Evolutionary conservation across 2,888 invertebrate genomes (phyloP).

Genomic region (Melikaiella ostensackeni): DNA sequence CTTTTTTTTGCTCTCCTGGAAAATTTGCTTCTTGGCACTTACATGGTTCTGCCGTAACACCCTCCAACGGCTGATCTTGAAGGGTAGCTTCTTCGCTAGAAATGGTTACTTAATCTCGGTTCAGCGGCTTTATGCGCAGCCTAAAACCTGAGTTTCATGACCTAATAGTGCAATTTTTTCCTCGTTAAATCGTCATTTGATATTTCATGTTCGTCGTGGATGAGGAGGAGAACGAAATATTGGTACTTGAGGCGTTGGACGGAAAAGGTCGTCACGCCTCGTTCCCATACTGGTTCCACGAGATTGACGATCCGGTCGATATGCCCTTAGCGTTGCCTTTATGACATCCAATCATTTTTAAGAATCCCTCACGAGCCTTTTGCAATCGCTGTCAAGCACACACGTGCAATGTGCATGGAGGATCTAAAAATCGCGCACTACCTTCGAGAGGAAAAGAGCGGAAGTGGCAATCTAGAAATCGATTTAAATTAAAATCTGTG

Average conservation of each 20-base stretch:
- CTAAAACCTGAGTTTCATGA: conserved; percentile 6
- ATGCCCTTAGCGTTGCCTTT: conserved; percentile 49
- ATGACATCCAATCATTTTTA: conserved; percentile 65
- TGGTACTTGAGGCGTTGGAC: conserved; percentile 28
- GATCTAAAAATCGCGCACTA: not conserved
- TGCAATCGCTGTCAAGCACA: conserved; percentile 52
- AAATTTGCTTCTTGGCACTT: too few relatives aligned
- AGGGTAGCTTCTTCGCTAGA: too few relatives aligned
- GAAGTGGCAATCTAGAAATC: too few relatives aligned
- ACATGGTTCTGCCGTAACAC: too few relatives aligned
- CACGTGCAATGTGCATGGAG: conserved; percentile 26
- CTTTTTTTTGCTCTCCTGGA: too few relatives aligned
- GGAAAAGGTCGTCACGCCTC: conserved; percentile 26
- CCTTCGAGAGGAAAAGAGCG: too few relatives aligned
- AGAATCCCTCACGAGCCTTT: conserved; percentile 57
- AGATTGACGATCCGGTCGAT: conserved; percentile 20
- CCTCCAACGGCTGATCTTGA: not conserved
- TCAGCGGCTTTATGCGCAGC: conserved; percentile 8
- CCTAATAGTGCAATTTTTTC: conserved; percentile 28
- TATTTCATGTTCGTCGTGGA: conserved; percentile 20
- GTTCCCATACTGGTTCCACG: conserved; percentile 15
- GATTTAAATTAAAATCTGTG: too few relatives aligned
- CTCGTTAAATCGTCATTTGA: conserved; percentile 36
- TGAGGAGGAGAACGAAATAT: conserved; percentile 25
- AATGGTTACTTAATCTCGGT: conserved; percentile 3